Conservation (phyloP, 2,113 vertebrate genomes). For the Caracal caracal region DNA sequence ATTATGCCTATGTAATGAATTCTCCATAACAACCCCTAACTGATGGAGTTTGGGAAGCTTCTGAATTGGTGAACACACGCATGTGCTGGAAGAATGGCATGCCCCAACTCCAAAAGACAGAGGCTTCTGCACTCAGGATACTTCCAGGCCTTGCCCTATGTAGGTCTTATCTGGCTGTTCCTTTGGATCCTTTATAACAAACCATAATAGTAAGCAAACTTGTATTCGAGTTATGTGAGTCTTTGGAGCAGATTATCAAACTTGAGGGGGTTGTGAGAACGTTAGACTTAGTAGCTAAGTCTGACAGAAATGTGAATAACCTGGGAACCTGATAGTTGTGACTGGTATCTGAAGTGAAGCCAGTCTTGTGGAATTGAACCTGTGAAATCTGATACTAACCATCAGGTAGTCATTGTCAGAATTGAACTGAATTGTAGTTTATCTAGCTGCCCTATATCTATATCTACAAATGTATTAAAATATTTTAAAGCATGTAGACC, state of each 20-base stretch:
- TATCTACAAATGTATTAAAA: background rate
- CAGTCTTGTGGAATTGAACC: background rate
- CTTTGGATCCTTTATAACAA: background rate
- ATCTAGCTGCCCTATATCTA: background rate
- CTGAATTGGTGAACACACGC: background rate
- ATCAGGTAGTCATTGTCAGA: background rate
- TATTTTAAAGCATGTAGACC: background rate
- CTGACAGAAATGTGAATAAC: background rate
- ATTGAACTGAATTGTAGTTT: background rate
- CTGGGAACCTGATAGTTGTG: background rate
- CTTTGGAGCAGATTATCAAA: background rate
- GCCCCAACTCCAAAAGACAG: background rate
- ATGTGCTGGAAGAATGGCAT: background rate
- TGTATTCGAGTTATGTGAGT: background rate
- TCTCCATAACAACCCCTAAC: background rate
- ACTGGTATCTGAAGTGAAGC: background rate
- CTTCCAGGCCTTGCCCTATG: background rate
- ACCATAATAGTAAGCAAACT: background rate
- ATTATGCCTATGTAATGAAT: background rate
- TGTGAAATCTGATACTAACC: background rate
- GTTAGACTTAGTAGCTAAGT: background rate
- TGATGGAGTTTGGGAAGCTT: background rate
- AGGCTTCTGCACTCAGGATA: background rate
- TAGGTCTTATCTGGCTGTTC: background rate
- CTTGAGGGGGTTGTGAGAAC: background rate